Evolutionary conservation across 2,113 vertebrate genomes (phyloP).

Genomic region (Centrocercus urophasianus): DNA sequence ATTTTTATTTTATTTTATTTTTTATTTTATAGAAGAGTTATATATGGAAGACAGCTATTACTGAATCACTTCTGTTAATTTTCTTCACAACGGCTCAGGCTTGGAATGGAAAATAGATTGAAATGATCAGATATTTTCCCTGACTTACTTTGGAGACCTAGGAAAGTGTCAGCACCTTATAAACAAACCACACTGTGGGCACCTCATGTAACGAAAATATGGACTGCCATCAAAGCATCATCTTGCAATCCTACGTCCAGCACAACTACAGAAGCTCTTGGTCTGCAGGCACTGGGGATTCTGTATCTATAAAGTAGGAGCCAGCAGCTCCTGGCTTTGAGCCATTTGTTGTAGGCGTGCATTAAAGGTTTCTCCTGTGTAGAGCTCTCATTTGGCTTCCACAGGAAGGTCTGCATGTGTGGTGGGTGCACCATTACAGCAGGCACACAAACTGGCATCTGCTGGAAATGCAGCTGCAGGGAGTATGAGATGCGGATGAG

Average conservation of each 20-base stretch:
- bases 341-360: neutral
- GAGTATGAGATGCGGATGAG: neutral
- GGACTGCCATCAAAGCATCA: neutral
- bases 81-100: conserved; percentile 19
- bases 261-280: neutral
- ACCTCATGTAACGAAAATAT: neutral
- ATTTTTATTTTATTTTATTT: neutral
- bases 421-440: neutral
- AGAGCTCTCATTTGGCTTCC: neutral
- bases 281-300: neutral
- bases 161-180: neutral
- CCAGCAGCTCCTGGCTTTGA: neutral
- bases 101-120: conserved; percentile 29
- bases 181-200: neutral
- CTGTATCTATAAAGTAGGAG: neutral
- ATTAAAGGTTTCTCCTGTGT: neutral
- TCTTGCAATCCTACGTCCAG: neutral
- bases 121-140: conserved; percentile 28
- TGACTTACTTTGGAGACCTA: conserved; percentile 6
- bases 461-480: neutral
- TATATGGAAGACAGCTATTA: neutral
- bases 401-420: neutral
- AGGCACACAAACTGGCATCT: neutral
- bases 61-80: neutral
- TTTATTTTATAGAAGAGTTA: neutral